Evolutionary conservation across 2,797 vertebrate genomes (phyloP).

Genomic region (Arrhamphus sclerolepis): DNA sequence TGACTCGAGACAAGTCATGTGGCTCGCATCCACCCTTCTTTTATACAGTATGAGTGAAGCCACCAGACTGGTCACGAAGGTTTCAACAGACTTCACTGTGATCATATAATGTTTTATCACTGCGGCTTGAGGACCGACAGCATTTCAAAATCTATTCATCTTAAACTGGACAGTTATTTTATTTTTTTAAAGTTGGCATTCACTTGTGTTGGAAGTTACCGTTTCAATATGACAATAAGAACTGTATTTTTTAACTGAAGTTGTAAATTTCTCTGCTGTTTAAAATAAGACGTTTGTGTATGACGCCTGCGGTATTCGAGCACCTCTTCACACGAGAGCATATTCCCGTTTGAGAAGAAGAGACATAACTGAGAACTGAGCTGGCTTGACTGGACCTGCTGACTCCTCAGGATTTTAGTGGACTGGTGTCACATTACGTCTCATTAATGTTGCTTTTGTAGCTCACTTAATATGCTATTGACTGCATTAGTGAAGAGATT

Average conservation of each 20-base stretch:
- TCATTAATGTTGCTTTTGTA: slow-evolving; percentile 85
- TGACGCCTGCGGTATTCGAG: slow-evolving; percentile 53
- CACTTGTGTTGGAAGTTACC: too few species aligned
- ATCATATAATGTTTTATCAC: neutral
- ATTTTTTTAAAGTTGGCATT: too few species aligned
- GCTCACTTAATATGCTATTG: slow-evolving; percentile 72
- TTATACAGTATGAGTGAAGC: neutral
- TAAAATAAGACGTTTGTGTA: slow-evolving; percentile 48
- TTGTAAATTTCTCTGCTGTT: slow-evolving; percentile 27
- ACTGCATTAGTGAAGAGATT: slow-evolving; percentile 83
- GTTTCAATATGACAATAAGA: too few species aligned
- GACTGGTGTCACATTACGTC: slow-evolving; percentile 71
- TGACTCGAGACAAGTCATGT: too few species aligned
- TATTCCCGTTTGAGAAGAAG: too few species aligned
- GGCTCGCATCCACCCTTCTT: too few species aligned
- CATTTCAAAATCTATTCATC: too few species aligned
- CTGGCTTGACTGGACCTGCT: too few species aligned
- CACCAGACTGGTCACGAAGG: neutral
- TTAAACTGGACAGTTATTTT: too few species aligned
- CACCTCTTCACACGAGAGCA: slow-evolving; percentile 8
- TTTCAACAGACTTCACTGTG: neutral
- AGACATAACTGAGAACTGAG: too few species aligned
- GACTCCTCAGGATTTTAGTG: slow-evolving; percentile 44
- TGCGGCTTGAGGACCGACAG: too few species aligned
- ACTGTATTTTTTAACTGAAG: too few species aligned